A percentile compares a stretch with the other conserved stretches of the same genome.
Conservation (phyloP, 2,888 invertebrate species). For the Cataglyphis cursor region DNA sequence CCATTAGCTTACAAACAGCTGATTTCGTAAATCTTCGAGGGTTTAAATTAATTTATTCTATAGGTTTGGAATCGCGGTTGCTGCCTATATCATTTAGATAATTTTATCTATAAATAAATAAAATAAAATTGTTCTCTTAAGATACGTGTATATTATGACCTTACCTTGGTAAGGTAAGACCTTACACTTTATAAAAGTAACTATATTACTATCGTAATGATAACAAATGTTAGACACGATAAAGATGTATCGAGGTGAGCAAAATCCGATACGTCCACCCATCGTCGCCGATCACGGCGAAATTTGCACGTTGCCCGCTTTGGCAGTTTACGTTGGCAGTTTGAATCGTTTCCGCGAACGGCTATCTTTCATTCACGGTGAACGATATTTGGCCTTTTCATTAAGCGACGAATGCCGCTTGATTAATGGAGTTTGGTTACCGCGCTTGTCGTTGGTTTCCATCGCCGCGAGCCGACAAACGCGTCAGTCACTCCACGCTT, state of each 20-base stretch:
- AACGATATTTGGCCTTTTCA: conserved; percentile 78
- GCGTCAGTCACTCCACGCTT: conserved; percentile 62
- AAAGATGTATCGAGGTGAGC: neutral
- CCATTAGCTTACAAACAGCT: neutral
- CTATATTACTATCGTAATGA: neutral
- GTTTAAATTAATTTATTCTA: neutral
- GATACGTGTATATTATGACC: neutral
- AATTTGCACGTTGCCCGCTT: conserved; percentile 51
- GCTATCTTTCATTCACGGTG: conserved; percentile 66
- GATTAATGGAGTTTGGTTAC: conserved; percentile 78
- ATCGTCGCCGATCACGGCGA: conserved; percentile 6
- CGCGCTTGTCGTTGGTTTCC: conserved; percentile 70
- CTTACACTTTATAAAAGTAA: neutral
- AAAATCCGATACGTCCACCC: conserved; percentile 34
- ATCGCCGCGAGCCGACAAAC: conserved; percentile 68
- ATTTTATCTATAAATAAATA: neutral
- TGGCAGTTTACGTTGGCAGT: conserved; percentile 55
- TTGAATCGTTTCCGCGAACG: conserved; percentile 50
- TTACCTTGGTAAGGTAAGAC: neutral
- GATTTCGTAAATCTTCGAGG: neutral
- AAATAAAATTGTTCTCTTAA: neutral
- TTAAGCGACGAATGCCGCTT: conserved; percentile 75
- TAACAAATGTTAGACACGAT: neutral
- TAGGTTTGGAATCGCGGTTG: neutral
- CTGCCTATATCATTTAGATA: neutral